Conservation (phyloP, 2,113 vertebrate species). For the Genyomyrus donnyi region DNA sequence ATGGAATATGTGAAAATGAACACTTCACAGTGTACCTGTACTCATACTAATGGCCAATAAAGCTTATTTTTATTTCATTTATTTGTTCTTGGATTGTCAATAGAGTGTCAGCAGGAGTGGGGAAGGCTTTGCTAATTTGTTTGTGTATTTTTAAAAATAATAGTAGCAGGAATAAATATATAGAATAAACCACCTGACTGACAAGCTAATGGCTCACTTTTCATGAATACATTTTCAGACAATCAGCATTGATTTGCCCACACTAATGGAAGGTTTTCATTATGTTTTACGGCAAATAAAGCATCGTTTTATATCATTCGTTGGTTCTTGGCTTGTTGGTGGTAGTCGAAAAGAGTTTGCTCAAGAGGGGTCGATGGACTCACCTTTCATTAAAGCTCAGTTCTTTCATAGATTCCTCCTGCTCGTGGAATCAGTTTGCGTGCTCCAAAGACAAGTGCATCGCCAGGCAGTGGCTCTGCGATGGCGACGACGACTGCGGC, state of each 20-base stretch:
- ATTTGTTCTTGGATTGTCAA: not conserved
- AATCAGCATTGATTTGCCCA: not conserved
- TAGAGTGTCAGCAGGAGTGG: not conserved
- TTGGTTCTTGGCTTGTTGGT: not conserved
- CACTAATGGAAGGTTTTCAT: not conserved
- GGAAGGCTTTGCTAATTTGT: constrained; percentile 19
- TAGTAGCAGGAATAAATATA: not conserved
- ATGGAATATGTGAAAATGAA: not conserved
- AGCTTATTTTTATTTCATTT: not conserved
- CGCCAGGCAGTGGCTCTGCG: constrained; percentile 90
- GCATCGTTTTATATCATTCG: not conserved
- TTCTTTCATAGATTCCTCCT: constrained; percentile 76
- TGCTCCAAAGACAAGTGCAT: constrained; percentile 94
- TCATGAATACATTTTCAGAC: not conserved
- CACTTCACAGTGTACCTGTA: not conserved
- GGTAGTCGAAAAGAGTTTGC: not conserved
- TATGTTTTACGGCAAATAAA: not conserved
- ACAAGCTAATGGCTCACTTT: not conserved
- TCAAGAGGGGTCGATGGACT: not conserved
- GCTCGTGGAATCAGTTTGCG: constrained; percentile 93
- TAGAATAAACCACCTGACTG: not conserved
- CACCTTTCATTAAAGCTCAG: not conserved
- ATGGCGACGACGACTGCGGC: constrained; percentile 90
- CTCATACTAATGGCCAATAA: not conserved
- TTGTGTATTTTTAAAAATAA: not conserved